These are phyloP conservation scores for Morbakka virulenta DNA, from an alignment of 30 jellyfish, hydroid and myxozoan species.

Conservation along the genomic window DNA sequence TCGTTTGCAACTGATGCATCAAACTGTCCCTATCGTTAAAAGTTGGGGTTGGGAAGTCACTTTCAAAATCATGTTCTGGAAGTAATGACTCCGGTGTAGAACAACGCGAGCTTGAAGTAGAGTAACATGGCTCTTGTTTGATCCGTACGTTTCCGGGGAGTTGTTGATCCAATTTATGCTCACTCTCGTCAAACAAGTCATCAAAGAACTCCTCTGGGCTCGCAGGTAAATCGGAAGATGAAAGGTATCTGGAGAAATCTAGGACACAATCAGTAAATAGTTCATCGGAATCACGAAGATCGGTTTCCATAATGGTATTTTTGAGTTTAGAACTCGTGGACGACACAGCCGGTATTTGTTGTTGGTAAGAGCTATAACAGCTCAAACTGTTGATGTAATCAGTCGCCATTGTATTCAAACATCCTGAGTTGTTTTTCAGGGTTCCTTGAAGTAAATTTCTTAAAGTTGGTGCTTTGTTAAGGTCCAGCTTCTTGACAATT, in stretches of 20 bases:
- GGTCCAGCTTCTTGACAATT: not conserved
- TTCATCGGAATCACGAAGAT: slow-evolving; percentile 76
- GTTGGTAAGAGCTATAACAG: slow-evolving; percentile 45
- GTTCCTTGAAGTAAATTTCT: not conserved
- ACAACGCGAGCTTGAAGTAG: slow-evolving; percentile 99
- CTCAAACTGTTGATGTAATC: slow-evolving; percentile 44
- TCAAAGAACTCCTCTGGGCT: slow-evolving; percentile 99
- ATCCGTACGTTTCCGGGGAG: slow-evolving; percentile 79
- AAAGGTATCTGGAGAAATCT: slow-evolving; percentile 90
- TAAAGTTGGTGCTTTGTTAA: not conserved
- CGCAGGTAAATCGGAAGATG: slow-evolving; percentile 96
- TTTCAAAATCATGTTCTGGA: slow-evolving; percentile 99
- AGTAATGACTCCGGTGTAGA: slow-evolving; percentile 99
- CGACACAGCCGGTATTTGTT: slow-evolving; percentile 84
- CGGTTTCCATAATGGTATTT: slow-evolving; percentile 77
- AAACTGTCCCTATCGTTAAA: slow-evolving; percentile 76
- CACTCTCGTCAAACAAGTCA: slow-evolving; percentile 83
- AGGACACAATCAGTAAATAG: slow-evolving; percentile 99
- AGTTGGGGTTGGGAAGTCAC: slow-evolving; percentile 92
- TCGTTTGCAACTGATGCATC: slow-evolving; percentile 82
- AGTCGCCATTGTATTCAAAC: slow-evolving; percentile 88
- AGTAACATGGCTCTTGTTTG: slow-evolving; percentile 93
- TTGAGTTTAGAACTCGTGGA: slow-evolving; percentile 37
- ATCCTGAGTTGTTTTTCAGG: slow-evolving; percentile 49
- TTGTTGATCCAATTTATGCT: slow-evolving; percentile 38